Percentiles rank a stretch among this genome's conserved stretches.
Evolutionary conservation across 2,888 invertebrate genomes (phyloP).

Genomic region (Cheilosia pagana): DNA sequence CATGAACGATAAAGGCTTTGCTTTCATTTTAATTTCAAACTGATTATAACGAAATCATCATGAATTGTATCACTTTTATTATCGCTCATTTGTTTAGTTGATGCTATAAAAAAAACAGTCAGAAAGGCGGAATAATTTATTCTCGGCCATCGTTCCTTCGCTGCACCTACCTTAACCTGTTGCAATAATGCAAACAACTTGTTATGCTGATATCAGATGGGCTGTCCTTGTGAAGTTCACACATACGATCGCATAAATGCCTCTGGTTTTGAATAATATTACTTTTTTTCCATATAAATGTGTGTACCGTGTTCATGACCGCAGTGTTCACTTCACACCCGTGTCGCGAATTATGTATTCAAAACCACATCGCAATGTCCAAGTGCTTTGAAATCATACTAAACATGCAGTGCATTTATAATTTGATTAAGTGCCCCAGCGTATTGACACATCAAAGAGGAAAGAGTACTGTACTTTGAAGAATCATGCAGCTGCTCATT

Average conservation of each 20-base stretch:
- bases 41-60: too few relatives aligned
- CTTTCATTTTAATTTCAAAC: too few relatives aligned
- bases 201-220: not conserved
- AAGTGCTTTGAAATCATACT: not conserved
- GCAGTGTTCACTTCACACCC: slow-evolving; percentile 1
- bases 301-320: not conserved
- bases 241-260: not conserved
- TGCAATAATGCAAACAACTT: too few relatives aligned
- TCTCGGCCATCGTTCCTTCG: too few relatives aligned
- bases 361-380: not conserved
- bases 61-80: too few relatives aligned
- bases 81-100: too few relatives aligned
- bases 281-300: not conserved
- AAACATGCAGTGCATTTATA: slow-evolving; percentile 9
- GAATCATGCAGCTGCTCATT: not conserved
- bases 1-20: too few relatives aligned
- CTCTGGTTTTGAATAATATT: not conserved
- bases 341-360: not conserved
- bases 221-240: not conserved
- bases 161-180: too few relatives aligned
- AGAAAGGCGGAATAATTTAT: too few relatives aligned
- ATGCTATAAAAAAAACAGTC: too few relatives aligned
- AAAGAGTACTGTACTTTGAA: not conserved
- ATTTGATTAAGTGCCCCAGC: not conserved
- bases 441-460: slow-evolving; percentile 1